Evolutionary conservation across 2,797 vertebrate species (phyloP).

Genomic region (Tragopan temminckii): DNA sequence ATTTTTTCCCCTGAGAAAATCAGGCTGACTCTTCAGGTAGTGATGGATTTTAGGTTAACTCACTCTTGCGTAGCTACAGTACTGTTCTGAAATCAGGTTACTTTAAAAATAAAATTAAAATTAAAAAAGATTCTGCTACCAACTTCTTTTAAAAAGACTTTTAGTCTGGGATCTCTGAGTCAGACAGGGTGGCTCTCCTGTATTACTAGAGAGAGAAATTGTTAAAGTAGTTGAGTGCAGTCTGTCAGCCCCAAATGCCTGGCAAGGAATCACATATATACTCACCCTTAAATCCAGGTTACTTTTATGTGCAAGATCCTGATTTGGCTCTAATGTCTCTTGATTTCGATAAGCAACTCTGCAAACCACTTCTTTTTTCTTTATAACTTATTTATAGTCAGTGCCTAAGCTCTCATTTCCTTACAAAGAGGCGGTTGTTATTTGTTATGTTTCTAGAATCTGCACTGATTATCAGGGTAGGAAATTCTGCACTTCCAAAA

Average conservation of each 20-base stretch:
- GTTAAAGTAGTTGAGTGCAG: neutral
- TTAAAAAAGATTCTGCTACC: too few species aligned
- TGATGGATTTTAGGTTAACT: neutral
- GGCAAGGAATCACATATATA: accelerated
- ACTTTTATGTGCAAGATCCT: neutral
- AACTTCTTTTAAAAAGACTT: neutral
- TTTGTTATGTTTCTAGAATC: neutral
- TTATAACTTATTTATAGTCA: neutral
- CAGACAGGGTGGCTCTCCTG: neutral
- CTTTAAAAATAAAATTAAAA: neutral
- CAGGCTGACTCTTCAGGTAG: neutral
- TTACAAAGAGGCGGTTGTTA: neutral
- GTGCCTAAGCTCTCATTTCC: neutral
- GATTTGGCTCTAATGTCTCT: neutral
- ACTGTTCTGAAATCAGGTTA: neutral
- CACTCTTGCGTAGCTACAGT: neutral
- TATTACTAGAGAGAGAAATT: neutral
- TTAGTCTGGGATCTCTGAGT: neutral
- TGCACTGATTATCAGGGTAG: neutral
- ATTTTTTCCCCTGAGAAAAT: neutral
- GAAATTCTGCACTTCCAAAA: slow-evolving; percentile 47
- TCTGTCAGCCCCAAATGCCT: neutral
- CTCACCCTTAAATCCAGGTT: neutral
- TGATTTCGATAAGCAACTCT: neutral
- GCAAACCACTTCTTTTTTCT: neutral